phyloP scores from a whole-genome alignment of 2,888 invertebrate species.

The Rhamnusium bicolor region DNA sequence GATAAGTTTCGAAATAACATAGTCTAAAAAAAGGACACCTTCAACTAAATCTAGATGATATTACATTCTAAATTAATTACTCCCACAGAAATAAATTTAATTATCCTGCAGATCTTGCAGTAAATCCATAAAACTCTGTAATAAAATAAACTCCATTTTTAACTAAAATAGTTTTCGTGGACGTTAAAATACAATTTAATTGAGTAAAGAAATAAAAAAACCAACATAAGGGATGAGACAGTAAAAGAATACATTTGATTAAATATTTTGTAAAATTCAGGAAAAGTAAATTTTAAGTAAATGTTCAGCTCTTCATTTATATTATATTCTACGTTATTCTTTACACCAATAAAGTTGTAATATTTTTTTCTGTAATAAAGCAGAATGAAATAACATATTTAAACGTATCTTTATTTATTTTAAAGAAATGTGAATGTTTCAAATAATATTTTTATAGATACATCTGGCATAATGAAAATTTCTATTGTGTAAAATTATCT shows the following conservation, averaged over 20 bases:
- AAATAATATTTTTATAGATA: too few relatives aligned
- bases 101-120: background rate
- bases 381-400: too few relatives aligned
- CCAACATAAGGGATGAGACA: background rate
- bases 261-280: background rate
- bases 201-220: constrained; percentile 19
- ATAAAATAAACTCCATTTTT: constrained; percentile 32
- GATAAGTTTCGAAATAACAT: background rate
- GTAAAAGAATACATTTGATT: background rate
- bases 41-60: background rate
- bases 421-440: too few relatives aligned
- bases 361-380: too few relatives aligned
- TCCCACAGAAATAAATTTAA: background rate
- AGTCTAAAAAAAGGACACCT: background rate
- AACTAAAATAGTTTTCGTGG: constrained; percentile 36
- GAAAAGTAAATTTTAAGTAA: background rate
- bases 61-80: constrained; percentile 20
- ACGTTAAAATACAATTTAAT: constrained; percentile 30
- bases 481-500: too few relatives aligned
- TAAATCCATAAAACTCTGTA: constrained; percentile 4
- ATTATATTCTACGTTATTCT: too few relatives aligned
- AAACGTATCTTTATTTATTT: too few relatives aligned
- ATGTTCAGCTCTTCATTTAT: too few relatives aligned
- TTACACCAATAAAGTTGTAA: too few relatives aligned
- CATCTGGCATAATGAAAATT: too few relatives aligned